A percentile compares a stretch with the other conserved stretches of the same genome.
These are phyloP conservation scores for Gonocerus acuteangulatus DNA, from an alignment of 2,888 invertebrate species.

Conservation along the genomic window DNA sequence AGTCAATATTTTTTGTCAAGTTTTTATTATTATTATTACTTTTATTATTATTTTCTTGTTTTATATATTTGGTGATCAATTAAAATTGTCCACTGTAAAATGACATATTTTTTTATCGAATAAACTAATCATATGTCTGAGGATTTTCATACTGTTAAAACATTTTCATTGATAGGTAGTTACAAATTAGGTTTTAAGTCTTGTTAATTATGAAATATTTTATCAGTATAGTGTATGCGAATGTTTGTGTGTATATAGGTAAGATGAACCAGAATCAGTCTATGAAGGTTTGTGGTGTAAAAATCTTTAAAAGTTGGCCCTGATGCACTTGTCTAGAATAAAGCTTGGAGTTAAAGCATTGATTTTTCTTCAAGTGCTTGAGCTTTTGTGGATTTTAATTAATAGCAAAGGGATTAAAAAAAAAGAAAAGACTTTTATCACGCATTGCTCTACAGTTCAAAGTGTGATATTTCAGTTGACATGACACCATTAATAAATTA, in stretches of 20 bases:
- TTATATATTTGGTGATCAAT: slow-evolving; percentile 15
- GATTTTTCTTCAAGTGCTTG: slow-evolving; percentile 33
- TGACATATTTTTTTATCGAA: slow-evolving; percentile 18
- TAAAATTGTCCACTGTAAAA: slow-evolving; percentile 13
- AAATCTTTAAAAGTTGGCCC: slow-evolving; percentile 21
- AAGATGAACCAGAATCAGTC: slow-evolving; percentile 27
- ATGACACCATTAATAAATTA: slow-evolving; percentile 30
- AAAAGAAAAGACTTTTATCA: slow-evolving; percentile 18
- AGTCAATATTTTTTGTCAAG: too few species aligned
- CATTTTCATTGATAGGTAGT: slow-evolving; percentile 28
- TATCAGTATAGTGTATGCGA: slow-evolving; percentile 28
- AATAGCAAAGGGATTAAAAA: slow-evolving; percentile 27
- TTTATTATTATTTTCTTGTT: too few species aligned
- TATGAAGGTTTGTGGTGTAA: slow-evolving; percentile 27
- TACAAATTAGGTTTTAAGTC: slow-evolving; percentile 30
- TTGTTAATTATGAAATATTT: slow-evolving; percentile 27
- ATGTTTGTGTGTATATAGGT: slow-evolving; percentile 29
- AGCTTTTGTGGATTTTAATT: slow-evolving; percentile 32
- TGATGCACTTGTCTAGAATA: slow-evolving; percentile 32
- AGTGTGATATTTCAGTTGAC: slow-evolving; percentile 33
- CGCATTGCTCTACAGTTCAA: slow-evolving; percentile 22
- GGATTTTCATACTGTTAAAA: slow-evolving; percentile 23
- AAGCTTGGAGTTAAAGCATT: slow-evolving; percentile 31
- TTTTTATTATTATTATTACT: too few species aligned
- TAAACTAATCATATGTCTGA: slow-evolving; percentile 11